Evolutionary conservation across 2,797 vertebrate genomes (phyloP).

Genomic region (Chloroceryle amazona): DNA sequence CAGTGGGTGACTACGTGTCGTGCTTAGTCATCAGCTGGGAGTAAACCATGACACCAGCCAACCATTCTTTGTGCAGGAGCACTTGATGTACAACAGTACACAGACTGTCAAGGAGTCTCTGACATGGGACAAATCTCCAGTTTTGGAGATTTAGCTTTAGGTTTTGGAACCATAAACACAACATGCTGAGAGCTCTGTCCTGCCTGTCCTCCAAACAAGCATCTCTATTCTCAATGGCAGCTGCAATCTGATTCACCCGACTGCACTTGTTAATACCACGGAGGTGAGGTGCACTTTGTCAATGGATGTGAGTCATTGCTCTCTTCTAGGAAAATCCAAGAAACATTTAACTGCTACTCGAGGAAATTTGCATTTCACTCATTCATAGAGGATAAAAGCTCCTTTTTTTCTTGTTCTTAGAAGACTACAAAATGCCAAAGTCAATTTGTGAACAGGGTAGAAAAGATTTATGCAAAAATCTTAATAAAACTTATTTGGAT

Average conservation of each 20-base stretch:
- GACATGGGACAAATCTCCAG: slow-evolving; percentile 73
- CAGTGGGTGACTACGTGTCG: neutral
- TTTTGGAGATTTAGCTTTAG: too few relatives aligned
- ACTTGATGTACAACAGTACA: slow-evolving; percentile 8
- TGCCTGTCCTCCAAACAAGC: slow-evolving; percentile 60
- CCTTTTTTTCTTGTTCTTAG: neutral
- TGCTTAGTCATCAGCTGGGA: too few relatives aligned
- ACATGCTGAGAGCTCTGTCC: slow-evolving; percentile 58
- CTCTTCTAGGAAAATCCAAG: slow-evolving; percentile 65
- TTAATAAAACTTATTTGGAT: neutral
- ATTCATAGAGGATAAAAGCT: slow-evolving; percentile 18
- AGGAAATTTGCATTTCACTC: slow-evolving; percentile 67
- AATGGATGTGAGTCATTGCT: slow-evolving; percentile 63
- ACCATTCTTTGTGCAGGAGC: neutral
- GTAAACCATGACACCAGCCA: neutral
- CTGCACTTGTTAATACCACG: slow-evolving; percentile 72
- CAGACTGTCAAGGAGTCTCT: slow-evolving; percentile 60
- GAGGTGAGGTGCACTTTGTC: slow-evolving; percentile 64
- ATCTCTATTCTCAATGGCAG: slow-evolving; percentile 68
- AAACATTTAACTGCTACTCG: slow-evolving; percentile 45
- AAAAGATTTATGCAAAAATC: neutral
- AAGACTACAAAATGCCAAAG: neutral
- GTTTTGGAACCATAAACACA: slow-evolving; percentile 73
- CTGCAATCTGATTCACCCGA: slow-evolving; percentile 73
- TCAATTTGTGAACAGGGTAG: neutral